Evolutionary conservation across 2,113 vertebrate species (phyloP).

Genomic region (Mesocricetus auratus): DNA sequence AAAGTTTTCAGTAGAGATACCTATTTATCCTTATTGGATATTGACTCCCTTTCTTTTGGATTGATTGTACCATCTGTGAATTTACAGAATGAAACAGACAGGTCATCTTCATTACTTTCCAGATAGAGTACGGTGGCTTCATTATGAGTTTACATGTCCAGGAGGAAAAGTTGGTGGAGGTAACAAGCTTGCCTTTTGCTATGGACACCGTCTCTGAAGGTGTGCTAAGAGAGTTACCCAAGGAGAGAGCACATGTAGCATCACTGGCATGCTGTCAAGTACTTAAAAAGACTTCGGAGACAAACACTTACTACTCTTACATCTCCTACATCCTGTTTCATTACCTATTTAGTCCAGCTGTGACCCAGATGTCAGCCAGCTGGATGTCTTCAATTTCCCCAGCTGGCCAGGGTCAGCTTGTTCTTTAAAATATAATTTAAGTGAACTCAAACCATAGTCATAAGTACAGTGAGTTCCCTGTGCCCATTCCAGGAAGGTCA

Average conservation of each 20-base stretch:
- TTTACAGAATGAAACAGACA: not conserved
- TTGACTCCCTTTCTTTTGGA: not conserved
- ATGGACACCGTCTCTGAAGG: not conserved
- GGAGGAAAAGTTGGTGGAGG: not conserved
- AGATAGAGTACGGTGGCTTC: not conserved
- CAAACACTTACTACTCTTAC: not conserved
- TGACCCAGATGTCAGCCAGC: slow-evolving; percentile 10
- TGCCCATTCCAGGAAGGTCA: not conserved
- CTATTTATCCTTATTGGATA: not conserved
- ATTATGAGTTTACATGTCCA: not conserved
- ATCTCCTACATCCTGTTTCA: not conserved
- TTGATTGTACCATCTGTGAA: not conserved
- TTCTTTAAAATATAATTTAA: slow-evolving; percentile 58
- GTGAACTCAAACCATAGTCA: not conserved
- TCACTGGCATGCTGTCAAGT: not conserved
- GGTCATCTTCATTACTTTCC: not conserved
- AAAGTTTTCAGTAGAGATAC: not conserved
- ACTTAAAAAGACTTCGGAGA: not conserved
- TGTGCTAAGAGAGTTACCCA: not conserved
- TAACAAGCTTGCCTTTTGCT: not conserved
- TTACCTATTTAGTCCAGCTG: slow-evolving; percentile 33
- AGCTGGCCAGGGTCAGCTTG: not conserved
- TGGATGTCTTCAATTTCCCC: slow-evolving; percentile 33
- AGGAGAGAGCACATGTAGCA: not conserved
- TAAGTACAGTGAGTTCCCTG: not conserved